Conservation (phyloP, 2,113 vertebrate species). For the Pseudorhombus dupliciocellatus region DNA sequence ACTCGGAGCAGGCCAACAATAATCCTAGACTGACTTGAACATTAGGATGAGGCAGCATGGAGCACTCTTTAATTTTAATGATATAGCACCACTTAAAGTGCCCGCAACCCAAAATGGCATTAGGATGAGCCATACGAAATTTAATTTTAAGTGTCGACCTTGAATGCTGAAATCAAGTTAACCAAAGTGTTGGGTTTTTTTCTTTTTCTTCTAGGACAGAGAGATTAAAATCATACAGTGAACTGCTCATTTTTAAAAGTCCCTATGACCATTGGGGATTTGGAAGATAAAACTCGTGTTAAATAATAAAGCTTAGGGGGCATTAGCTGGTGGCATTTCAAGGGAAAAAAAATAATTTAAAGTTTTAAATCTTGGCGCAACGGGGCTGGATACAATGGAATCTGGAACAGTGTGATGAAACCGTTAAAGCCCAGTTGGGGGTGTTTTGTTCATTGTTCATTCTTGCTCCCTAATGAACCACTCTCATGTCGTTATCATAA, state of each 20-base stretch:
- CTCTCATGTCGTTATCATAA: neutral
- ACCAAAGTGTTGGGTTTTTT: conserved; percentile 19
- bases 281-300: conserved; percentile 9
- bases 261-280: neutral
- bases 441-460: neutral
- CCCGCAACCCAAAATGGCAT: conserved; percentile 61
- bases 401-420: neutral
- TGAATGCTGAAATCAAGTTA: conserved; percentile 54
- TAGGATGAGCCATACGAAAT: conserved; percentile 53
- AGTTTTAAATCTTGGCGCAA: neutral
- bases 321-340: neutral
- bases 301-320: neutral
- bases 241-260: neutral
- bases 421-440: neutral
- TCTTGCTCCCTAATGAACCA: neutral
- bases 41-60: conserved; percentile 69
- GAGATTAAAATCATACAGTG: conserved; percentile 16
- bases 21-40: conserved; percentile 71
- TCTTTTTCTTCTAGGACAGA: conserved; percentile 3
- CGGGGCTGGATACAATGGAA: neutral
- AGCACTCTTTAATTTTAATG: conserved; percentile 73
- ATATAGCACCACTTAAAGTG: conserved; percentile 57
- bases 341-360: neutral
- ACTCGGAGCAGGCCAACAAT: conserved; percentile 68
- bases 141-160: conserved; percentile 57